phyloP scores from a whole-genome alignment of 2,797 vertebrate genomes.

The Brachymystax lenok region DNA sequence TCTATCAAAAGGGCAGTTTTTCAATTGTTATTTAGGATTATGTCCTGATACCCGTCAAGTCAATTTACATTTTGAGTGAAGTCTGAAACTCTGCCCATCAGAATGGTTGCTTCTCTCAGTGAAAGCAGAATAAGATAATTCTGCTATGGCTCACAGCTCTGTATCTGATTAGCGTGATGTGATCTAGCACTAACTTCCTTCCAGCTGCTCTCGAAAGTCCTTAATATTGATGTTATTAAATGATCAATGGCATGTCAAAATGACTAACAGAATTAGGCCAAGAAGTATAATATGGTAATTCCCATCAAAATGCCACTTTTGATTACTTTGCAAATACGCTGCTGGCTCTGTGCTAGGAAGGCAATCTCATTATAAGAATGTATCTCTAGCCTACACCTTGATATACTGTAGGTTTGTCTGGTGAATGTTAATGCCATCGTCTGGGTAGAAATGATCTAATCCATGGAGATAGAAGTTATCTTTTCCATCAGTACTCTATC shows the following conservation, averaged over 20 bases:
- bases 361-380: slow-evolving; percentile 33
- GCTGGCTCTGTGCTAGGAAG: slow-evolving; percentile 12
- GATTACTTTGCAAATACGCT: slow-evolving; percentile 46
- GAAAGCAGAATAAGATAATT: slow-evolving; percentile 6
- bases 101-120: slow-evolving; percentile 9
- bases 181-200: slow-evolving; percentile 17
- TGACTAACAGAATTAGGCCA: slow-evolving; percentile 42
- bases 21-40: neutral
- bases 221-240: slow-evolving; percentile 44
- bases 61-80: slow-evolving; percentile 11
- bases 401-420: slow-evolving; percentile 6
- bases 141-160: slow-evolving; percentile 9
- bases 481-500: neutral
- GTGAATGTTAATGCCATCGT: neutral
- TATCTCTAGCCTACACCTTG: slow-evolving; percentile 1
- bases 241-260: slow-evolving; percentile 46
- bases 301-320: slow-evolving; percentile 46
- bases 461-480: neutral
- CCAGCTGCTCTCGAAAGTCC: slow-evolving; percentile 22
- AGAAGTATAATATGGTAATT: slow-evolving; percentile 51
- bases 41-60: neutral
- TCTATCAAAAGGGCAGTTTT: neutral
- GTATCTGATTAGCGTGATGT: slow-evolving; percentile 29
- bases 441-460: slow-evolving; percentile 5
- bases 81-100: neutral